Percentiles rank a stretch among this genome's conserved stretches.
phyloP scores from a whole-genome alignment of 2,797 vertebrate genomes.

The Falco biarmicus region DNA sequence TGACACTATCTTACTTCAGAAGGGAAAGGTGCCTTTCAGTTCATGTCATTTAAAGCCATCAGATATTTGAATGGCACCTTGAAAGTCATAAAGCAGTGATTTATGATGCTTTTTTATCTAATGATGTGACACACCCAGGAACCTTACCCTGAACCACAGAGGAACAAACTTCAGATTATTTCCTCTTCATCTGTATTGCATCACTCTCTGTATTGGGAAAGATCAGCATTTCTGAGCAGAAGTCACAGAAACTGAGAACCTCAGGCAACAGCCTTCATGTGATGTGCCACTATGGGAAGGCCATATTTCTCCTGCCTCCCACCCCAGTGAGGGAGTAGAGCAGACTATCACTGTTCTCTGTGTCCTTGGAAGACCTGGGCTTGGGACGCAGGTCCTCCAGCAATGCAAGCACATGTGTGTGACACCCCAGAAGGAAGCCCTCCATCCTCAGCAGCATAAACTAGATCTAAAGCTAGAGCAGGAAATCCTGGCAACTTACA shows the following conservation, averaged over 20 bases:
- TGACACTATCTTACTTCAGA: not conserved
- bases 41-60: not conserved
- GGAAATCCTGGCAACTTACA: accelerated
- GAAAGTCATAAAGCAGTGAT: not conserved
- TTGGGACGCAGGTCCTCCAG: accelerated
- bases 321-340: not conserved
- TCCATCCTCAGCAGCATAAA: not conserved
- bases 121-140: not conserved
- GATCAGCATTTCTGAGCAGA: not conserved
- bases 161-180: not conserved
- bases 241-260: not conserved
- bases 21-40: not conserved
- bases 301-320: not conserved
- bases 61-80: not conserved
- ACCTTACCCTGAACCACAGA: not conserved
- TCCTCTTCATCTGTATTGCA: not conserved
- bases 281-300: not conserved
- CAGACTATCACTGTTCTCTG: not conserved
- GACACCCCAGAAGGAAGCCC: not conserved
- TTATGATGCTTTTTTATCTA: not conserved
- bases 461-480: not conserved
- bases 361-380: not conserved
- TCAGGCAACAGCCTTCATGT: not conserved
- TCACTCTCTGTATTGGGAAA: not conserved
- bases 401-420: not conserved